Conservation (phyloP, 2,888 invertebrate genomes). For the Oscheius sp. region DNA sequence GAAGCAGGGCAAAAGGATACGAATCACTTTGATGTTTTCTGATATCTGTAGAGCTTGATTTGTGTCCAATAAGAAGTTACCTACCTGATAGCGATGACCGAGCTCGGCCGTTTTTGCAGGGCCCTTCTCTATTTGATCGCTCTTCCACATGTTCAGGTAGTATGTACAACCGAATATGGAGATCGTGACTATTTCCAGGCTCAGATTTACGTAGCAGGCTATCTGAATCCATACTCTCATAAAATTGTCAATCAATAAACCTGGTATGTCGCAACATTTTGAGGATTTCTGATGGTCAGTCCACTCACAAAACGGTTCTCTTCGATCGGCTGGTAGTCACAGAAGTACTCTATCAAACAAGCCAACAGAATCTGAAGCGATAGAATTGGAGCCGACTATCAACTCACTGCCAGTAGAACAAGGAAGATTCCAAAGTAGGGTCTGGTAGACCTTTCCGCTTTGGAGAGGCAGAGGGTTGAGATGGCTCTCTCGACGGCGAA, state of each 20-base stretch:
- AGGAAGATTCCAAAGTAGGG: conserved; percentile 15
- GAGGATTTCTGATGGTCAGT: conserved; percentile 11
- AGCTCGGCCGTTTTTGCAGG: not conserved
- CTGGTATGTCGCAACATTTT: conserved; percentile 1
- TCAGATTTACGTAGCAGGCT: not conserved
- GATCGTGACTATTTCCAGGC: conserved; percentile 4
- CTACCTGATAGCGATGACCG: conserved; percentile 12
- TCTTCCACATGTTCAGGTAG: conserved; percentile 6
- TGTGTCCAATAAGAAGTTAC: not conserved
- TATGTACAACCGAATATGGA: not conserved
- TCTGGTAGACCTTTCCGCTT: conserved; percentile 8
- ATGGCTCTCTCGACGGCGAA: conserved; percentile 20
- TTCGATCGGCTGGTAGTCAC: not conserved
- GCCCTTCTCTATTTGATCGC: not conserved
- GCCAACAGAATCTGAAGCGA: not conserved
- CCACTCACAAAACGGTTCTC: not conserved
- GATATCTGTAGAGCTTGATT: not conserved
- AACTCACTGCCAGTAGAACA: not conserved
- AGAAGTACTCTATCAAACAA: not conserved
- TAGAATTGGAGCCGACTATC: not conserved
- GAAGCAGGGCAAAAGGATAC: conserved; percentile 21
- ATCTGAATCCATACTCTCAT: not conserved
- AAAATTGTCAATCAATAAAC: not conserved
- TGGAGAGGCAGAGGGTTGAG: not conserved
- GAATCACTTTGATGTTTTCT: conserved; percentile 25